phyloP scores from a whole-genome alignment of 1,140 invertebrate genomes.

The Daktulosphaira vitifoliae region DNA sequence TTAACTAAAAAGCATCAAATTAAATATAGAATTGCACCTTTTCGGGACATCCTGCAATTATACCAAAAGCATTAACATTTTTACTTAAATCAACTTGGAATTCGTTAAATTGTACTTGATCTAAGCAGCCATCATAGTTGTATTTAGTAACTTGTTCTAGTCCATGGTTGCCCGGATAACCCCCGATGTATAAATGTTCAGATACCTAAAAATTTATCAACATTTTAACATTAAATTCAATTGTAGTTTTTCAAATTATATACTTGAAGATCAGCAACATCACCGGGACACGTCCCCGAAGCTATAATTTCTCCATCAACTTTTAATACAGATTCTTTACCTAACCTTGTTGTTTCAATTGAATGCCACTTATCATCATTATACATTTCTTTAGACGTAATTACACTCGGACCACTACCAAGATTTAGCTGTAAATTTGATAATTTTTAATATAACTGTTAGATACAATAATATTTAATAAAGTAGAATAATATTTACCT shows the following conservation, averaged over 20 bases:
- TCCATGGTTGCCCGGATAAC: constrained; percentile 61
- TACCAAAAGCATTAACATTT: constrained; percentile 61
- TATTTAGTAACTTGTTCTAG: constrained; percentile 56
- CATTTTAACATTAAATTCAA: neutral
- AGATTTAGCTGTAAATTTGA: constrained; percentile 53
- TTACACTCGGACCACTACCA: constrained; percentile 51
- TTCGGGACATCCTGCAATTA: constrained; percentile 73
- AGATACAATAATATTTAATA: neutral
- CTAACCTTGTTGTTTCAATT: constrained; percentile 59
- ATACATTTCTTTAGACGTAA: constrained; percentile 53
- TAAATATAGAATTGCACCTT: constrained; percentile 49
- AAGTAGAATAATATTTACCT: constrained; percentile 44
- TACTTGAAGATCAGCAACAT: constrained; percentile 33
- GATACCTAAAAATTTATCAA: constrained; percentile 42
- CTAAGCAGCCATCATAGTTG: constrained; percentile 91
- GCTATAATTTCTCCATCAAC: constrained; percentile 53
- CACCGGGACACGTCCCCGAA: constrained; percentile 42
- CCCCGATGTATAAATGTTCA: constrained; percentile 80
- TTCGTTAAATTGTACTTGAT: constrained; percentile 65
- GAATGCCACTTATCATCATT: constrained; percentile 80
- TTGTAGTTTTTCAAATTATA: neutral
- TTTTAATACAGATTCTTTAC: constrained; percentile 56
- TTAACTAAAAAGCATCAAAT: neutral
- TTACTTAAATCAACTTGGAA: constrained; percentile 68
- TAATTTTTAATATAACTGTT: constrained; percentile 10